Percentiles rank a stretch among this genome's conserved stretches.
Evolutionary conservation across 2,797 vertebrate genomes (phyloP).

Genomic region (Crax fasciolata): DNA sequence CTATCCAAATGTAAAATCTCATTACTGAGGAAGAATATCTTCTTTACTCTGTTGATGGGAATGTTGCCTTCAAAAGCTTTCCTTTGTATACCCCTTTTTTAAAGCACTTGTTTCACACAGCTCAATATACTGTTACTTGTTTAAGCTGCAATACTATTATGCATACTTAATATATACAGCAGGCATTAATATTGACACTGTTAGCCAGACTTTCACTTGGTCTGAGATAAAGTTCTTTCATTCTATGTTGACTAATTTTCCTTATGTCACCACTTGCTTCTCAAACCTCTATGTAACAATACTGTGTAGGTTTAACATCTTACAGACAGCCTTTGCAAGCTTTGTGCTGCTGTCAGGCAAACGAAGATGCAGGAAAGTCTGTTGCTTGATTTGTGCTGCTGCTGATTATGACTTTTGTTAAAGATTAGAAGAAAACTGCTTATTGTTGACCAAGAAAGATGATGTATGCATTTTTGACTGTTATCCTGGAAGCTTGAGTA

Average conservation of each 20-base stretch:
- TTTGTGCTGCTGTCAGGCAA: conserved; percentile 23
- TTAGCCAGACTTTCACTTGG: not conserved
- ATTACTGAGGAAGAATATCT: not conserved
- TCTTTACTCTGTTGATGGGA: not conserved
- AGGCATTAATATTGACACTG: not conserved
- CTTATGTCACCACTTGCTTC: not conserved
- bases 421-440: not conserved
- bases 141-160: not conserved
- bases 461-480: not conserved
- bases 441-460: not conserved
- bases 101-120: not conserved
- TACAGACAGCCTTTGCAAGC: not conserved
- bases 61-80: not conserved
- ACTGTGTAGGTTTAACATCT: not conserved
- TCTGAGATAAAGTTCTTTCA: not conserved
- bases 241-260: not conserved
- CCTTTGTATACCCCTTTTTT: not conserved
- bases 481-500: conserved; percentile 4
- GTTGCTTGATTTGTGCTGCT: not conserved
- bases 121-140: accelerated
- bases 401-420: not conserved
- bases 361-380: conserved; percentile 20
- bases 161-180: not conserved
- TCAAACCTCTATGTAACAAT: not conserved
- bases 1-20: not conserved